These are phyloP conservation scores for Cyphomyrmex costatus DNA, from an alignment of 1,140 invertebrate genomes.

Conservation along the genomic window DNA sequence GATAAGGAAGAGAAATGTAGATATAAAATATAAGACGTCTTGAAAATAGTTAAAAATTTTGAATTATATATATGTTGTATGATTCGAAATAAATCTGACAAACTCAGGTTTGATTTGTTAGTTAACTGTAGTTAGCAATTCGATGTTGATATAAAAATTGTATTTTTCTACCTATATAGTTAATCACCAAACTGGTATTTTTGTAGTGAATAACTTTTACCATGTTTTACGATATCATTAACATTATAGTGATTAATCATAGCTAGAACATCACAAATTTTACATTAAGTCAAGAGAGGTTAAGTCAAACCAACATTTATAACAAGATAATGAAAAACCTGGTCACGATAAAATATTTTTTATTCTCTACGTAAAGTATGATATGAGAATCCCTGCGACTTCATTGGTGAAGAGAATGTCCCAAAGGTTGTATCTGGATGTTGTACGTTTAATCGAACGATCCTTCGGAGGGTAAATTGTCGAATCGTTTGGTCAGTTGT, in stretches of 20 bases:
- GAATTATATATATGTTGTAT: background rate
- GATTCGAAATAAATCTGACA: background rate
- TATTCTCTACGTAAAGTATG: background rate
- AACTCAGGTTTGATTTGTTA: no score
- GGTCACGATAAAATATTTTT: background rate
- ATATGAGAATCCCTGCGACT: conserved; percentile 75
- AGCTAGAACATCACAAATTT: no score
- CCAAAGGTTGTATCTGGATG: conserved; percentile 78
- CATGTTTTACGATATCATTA: no score
- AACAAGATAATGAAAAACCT: no score
- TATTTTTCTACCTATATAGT: no score
- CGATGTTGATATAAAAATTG: no score
- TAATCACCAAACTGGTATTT: no score
- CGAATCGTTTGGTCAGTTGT: conserved; percentile 76
- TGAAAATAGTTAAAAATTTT: background rate
- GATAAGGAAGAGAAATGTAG: background rate
- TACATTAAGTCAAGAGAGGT: no score
- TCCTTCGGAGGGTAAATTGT: conserved; percentile 71
- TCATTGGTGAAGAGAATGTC: conserved; percentile 68
- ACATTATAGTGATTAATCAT: no score
- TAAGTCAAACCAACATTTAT: no score
- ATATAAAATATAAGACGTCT: background rate
- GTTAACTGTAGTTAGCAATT: no score
- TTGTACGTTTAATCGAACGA: conserved; percentile 79
- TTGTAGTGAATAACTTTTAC: no score